Conservation (phyloP, 1,140 invertebrate genomes). For the Battus philenor region DNA sequence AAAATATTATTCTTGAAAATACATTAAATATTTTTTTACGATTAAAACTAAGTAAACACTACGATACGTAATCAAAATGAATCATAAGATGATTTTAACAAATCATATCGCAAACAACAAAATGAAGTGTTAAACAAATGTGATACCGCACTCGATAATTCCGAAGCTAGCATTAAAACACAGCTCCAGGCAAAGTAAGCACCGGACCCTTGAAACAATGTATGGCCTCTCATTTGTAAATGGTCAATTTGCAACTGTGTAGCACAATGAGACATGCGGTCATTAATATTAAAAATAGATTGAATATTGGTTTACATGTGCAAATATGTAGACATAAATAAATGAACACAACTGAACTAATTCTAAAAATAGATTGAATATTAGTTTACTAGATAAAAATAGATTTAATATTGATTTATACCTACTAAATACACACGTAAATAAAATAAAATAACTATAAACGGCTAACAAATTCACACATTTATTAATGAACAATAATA, state of each 20-base stretch:
- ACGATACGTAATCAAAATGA: too few relatives aligned
- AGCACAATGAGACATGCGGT: conserved; percentile 1
- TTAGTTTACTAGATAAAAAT: too few relatives aligned
- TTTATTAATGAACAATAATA: too few relatives aligned
- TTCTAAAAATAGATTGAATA: background rate
- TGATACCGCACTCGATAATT: background rate
- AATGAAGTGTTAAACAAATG: conserved; percentile 5
- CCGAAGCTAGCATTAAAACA: background rate
- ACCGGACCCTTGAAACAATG: background rate
- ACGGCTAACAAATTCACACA: too few relatives aligned
- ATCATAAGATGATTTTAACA: too few relatives aligned
- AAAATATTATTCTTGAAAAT: too few relatives aligned
- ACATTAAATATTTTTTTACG: too few relatives aligned
- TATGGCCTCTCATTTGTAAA: conserved; percentile 2
- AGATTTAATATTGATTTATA: too few relatives aligned
- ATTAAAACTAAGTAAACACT: too few relatives aligned
- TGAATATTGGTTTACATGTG: conserved; percentile 5
- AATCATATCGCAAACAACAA: background rate
- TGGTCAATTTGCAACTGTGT: conserved; percentile 16
- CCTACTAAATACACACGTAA: too few relatives aligned
- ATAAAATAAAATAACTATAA: too few relatives aligned
- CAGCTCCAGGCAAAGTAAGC: background rate
- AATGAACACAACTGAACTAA: background rate
- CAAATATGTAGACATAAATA: conserved; percentile 1
- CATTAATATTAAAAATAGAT: conserved; percentile 7